Base-by-base conservation (phyloP, 2,888 invertebrate species). In the Uropetala carovei region DNA sequence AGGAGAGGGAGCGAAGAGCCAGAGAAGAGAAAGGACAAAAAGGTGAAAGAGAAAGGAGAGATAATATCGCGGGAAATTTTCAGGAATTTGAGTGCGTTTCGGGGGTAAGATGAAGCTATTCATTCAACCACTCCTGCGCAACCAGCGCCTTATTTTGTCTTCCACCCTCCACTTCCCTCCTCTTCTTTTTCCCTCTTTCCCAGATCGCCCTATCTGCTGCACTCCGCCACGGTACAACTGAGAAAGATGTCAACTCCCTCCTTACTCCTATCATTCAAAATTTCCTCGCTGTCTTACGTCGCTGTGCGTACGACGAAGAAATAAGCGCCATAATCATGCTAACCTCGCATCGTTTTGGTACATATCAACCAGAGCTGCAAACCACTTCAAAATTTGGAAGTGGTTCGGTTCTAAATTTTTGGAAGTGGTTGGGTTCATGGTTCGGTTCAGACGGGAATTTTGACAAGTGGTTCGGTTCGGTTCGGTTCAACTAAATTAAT, bases 271-370 rank as follows among this genome's bases (percentile, higher is more conserved):
- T 27, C 75, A 75, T 75, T 75, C n/a, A 75, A 27, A 75, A 22
- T 75, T 75, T 75, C 75, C 22, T 75, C 75, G 27, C 75, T 13
- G 75, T 22, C 75, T 75, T 75, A n/a, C 75, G 75, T 75, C 27
- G 27, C 75, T 75, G 27, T 75, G 75, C 22, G 13, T 75, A 75
- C 75, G 22, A 27, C 43, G 3, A 43, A 43, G 43, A 43, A 43
- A 43, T 43, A 43, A 43, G 43, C 43, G 43, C 5, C 3, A 43
- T 1, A 43, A 43, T 43, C 43, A 43, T 43, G 43, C 5, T 43
- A 43, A 43, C 43, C 3, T 43, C 43, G 1, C 43, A 43, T 43
- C 43, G 43, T 43, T n/a, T 43, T 43, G 43, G 43, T 43, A 43
- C 5, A 43, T n/a, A n/a, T n/a, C n/a, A n/a, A n/a, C n/a, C n/a